Base-by-base conservation (phyloP, 2,113 vertebrate species). In the Xenopus laevis region DNA sequence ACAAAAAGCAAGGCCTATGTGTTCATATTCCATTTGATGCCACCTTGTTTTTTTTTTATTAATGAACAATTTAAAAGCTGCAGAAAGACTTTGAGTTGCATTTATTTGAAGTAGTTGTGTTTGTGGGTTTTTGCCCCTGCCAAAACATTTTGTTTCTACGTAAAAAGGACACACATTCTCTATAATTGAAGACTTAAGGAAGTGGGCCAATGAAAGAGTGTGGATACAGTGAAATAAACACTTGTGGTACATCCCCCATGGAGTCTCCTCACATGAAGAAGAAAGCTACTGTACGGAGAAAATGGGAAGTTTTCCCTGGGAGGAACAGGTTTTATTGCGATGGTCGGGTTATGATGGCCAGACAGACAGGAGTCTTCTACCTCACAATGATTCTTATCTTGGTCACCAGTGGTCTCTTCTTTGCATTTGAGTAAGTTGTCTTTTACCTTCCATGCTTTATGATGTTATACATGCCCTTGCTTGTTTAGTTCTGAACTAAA, bases 341-440 rank as follows among this genome's bases (percentile, higher is more conserved):
- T 86, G 97, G 97, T 61, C 92, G 96, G 87, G 94, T 99, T 84
- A 99, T 99, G 95, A 99, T 99, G 96, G 97, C 96, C 80, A 95
- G 92, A 68, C 97, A 99, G 91, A 96, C 94, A 0, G 97, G 97
- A 81, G 96, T 99, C 79, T 99, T 99, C 90, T 98, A 96, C 89
- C 92, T 99, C 86, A 99, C 97, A 68, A 90, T 98, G 78, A 84
- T 95, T 79, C 95, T 99, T 79, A 99, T 99, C 79, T 86, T 98
- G 82, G 91, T 98, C 81, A 99, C 97, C 46, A 98, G 96, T 84
- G 96, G 96, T 84, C 96, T 99, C 83, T 99, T 99, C 93, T 99
- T 99, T 89, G 92, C 93, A 30, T 98, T 98, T 88, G 97, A 99
- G 97, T 99, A 92, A 99, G 97, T 98, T 68, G 18, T 13, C 15